These are phyloP conservation scores for Sebastes umbrosus DNA, from an alignment of 2,797 vertebrate genomes.

Conservation along the genomic window DNA sequence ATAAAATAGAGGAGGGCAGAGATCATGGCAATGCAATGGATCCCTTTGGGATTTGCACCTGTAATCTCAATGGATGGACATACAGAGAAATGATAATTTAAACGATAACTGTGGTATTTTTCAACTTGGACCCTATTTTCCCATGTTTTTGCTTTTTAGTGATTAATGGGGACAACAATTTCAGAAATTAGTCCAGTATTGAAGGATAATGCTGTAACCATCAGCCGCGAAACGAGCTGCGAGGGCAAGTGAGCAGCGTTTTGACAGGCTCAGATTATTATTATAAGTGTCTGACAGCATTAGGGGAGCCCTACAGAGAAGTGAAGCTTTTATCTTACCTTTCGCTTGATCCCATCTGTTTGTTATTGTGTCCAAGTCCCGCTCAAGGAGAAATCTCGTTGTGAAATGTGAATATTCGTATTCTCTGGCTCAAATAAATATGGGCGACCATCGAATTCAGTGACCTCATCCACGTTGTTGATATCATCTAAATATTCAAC, in stretches of 20 bases:
- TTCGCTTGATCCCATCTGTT: not conserved
- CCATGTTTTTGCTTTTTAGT: rapidly evolving
- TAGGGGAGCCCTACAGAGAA: rapidly evolving
- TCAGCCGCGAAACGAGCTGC: not conserved
- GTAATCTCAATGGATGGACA: not conserved
- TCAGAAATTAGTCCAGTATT: not conserved
- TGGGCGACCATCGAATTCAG: not conserved
- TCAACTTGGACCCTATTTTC: not conserved
- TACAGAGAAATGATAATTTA: not conserved
- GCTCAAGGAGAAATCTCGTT: not conserved
- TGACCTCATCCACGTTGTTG: not conserved
- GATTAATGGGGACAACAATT: not conserved
- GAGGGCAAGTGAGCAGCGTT: too few species aligned
- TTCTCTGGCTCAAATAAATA: not conserved
- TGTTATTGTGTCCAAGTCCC: not conserved
- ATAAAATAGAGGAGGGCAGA: slow-evolving; percentile 19
- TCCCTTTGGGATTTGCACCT: slow-evolving; percentile 1
- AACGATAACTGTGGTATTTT: too few species aligned
- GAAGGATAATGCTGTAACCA: not conserved
- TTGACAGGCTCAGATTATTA: not conserved
- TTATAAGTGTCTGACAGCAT: too few species aligned
- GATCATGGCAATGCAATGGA: not conserved
- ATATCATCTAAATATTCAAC: not conserved
- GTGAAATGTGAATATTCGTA: not conserved
- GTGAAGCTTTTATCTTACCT: not conserved